phyloP scores from a whole-genome alignment of 2,888 invertebrate genomes.

The Halictus quadricinctus region DNA sequence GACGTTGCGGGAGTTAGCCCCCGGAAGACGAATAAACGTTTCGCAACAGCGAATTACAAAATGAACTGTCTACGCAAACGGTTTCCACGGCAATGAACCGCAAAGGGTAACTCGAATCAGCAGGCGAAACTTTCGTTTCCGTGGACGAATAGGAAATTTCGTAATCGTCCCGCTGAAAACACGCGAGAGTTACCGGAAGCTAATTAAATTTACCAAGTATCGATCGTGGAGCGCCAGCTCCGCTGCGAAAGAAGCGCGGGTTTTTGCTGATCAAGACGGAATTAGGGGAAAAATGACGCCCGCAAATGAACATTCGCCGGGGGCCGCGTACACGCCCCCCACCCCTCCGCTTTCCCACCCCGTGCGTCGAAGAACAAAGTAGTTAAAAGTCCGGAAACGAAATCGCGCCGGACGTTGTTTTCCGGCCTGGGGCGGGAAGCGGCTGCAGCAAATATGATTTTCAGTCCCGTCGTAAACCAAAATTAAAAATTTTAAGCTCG shows the following conservation, averaged over 20 bases:
- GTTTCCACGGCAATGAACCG: background rate
- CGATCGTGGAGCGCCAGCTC: constrained; percentile 2
- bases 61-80: background rate
- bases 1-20: background rate
- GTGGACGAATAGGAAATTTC: constrained; percentile 46
- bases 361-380: background rate
- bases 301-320: constrained; percentile 32
- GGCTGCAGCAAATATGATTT: constrained; percentile 46
- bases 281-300: background rate
- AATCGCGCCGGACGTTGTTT: constrained; percentile 23
- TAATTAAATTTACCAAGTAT: constrained; percentile 47
- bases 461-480: constrained; percentile 50
- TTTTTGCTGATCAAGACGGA: constrained; percentile 13
- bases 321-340: background rate
- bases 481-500: constrained; percentile 57
- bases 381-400: background rate
- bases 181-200: constrained; percentile 20
- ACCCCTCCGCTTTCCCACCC: no score
- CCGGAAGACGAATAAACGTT: constrained; percentile 7
- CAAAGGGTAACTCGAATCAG: constrained; percentile 13
- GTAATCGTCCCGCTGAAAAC: constrained; percentile 29
- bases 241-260: background rate
- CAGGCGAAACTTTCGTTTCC: constrained; percentile 19
- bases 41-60: constrained; percentile 11
- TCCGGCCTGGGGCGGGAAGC: background rate